Base-by-base conservation (phyloP, 2,113 vertebrate species). In the Halcyon malimbica region DNA sequence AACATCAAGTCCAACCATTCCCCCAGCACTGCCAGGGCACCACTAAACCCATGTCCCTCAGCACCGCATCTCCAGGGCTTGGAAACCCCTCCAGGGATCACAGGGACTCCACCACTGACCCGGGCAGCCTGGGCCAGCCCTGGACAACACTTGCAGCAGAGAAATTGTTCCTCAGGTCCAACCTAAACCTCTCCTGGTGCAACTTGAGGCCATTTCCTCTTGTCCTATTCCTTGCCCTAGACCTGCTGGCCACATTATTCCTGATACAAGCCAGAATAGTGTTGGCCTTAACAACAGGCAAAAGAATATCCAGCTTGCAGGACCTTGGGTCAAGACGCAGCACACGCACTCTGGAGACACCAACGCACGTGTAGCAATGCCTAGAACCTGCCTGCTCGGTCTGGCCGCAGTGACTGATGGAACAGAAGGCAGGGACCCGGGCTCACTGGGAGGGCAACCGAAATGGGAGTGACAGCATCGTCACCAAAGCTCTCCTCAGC, bases 341-440 rank as follows among this genome's bases (percentile, higher is more conserved):
- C 46, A 41, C 16, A 20, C 0, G 7, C 16, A 3, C 57, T 56
- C 13, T 13, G 75, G 68, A 37, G 19, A 54, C 5, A 28, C 59
- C 69, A 64, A 16, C 7, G 4, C 4, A 25, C 11, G 16, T 0
- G 20, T 0, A 44, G 28, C 1, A 23, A 31, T 2, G 10, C 29
- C 44, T 17, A 24, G 39, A 78, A 48, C 33, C 2, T 7, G 24
- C 14, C 31, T 39, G 51, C 64, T 26, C 9, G 33, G 44, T 10
- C 57, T 51, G 57, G 63, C 25, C 21, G 39, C 31, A 2, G 56
- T 1, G 19, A 31, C 9, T 5, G 37, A 15, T 0, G 18, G 21
- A 48, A 9, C n/a, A 3, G 21, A 19, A 53, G 37, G 59, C 64
- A 35, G 50, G 41, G 24, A 26, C 26, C 17, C 12, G 3, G 9